Conservation (phyloP, 2,113 vertebrate species). For the Carassius carassius region DNA sequence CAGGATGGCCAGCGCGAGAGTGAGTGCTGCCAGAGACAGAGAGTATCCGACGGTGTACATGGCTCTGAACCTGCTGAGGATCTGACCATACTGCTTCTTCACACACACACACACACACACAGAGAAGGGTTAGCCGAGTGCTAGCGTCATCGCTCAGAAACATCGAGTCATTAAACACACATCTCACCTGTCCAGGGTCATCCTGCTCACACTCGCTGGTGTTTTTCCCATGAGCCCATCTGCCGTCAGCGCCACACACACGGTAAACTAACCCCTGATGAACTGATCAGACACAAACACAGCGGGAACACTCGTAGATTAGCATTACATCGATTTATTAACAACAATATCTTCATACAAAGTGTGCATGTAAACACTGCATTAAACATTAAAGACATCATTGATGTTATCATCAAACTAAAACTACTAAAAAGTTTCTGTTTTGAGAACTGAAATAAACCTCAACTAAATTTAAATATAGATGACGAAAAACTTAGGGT, state of each 20-base stretch:
- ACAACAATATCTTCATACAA: too few species aligned
- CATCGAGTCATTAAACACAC: background rate
- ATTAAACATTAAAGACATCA: background rate
- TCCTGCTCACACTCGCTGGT: conserved; percentile 84
- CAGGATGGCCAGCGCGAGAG: conserved; percentile 86
- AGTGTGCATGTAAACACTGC: background rate
- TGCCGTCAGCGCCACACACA: conserved; percentile 81
- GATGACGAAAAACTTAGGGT: background rate
- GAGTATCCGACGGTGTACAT: conserved; percentile 95
- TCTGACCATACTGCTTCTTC: conserved; percentile 80
- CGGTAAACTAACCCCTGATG: conserved; percentile 83
- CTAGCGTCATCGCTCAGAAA: background rate
- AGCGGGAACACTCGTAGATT: background rate
- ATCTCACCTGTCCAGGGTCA: conserved; percentile 69
- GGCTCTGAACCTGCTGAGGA: conserved; percentile 80
- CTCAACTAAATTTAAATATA: background rate
- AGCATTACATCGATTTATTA: background rate
- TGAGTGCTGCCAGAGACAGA: conserved; percentile 83
- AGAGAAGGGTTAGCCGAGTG: background rate
- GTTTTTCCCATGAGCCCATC: conserved; percentile 84
- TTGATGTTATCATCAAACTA: background rate
- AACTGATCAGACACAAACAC: conserved; percentile 72
- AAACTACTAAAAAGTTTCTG: background rate
- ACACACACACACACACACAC: background rate
- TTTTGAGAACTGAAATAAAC: background rate